Evolutionary conservation across 1,140 invertebrate species (phyloP).

Genomic region (Druon quercuslanigerum): DNA sequence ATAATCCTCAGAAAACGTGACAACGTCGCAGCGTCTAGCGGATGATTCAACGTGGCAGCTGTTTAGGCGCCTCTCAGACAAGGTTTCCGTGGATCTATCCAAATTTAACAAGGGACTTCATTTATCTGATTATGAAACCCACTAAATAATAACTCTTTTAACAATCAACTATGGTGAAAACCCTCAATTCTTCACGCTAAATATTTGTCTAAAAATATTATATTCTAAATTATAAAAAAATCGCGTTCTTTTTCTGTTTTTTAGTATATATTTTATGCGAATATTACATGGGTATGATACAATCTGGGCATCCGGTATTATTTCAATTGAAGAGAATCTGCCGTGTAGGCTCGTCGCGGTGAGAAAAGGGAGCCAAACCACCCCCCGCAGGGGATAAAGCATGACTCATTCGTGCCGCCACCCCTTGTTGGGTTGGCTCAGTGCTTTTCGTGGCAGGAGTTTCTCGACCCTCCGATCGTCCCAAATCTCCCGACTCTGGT

Average conservation of each 20-base stretch:
- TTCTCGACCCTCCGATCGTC: constrained; percentile 40
- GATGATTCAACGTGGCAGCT: constrained; percentile 31
- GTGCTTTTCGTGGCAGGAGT: constrained; percentile 49
- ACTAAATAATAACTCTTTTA: neutral
- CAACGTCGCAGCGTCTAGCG: constrained; percentile 42
- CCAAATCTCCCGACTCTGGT: constrained; percentile 31
- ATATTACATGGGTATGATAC: constrained; percentile 5
- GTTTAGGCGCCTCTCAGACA: constrained; percentile 21
- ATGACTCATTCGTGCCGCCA: constrained; percentile 63
- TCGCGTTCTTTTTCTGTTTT: neutral
- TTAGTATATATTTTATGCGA: neutral
- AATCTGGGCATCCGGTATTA: constrained; percentile 50
- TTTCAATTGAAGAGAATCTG: constrained; percentile 55
- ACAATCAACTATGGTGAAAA: neutral
- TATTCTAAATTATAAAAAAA: no score
- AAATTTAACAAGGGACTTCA: constrained; percentile 9
- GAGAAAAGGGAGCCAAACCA: constrained; percentile 43
- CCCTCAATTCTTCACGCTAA: neutral
- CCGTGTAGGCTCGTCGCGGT: constrained; percentile 35
- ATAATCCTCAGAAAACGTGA: constrained; percentile 46
- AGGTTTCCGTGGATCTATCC: constrained; percentile 7
- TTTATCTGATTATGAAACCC: constrained; percentile 24
- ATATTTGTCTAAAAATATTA: neutral
- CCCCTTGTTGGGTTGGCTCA: constrained; percentile 49
- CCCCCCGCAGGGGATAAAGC: constrained; percentile 59